These are phyloP conservation scores for Macaria liturata DNA, from an alignment of 2,888 invertebrate genomes.

Conservation along the genomic window DNA sequence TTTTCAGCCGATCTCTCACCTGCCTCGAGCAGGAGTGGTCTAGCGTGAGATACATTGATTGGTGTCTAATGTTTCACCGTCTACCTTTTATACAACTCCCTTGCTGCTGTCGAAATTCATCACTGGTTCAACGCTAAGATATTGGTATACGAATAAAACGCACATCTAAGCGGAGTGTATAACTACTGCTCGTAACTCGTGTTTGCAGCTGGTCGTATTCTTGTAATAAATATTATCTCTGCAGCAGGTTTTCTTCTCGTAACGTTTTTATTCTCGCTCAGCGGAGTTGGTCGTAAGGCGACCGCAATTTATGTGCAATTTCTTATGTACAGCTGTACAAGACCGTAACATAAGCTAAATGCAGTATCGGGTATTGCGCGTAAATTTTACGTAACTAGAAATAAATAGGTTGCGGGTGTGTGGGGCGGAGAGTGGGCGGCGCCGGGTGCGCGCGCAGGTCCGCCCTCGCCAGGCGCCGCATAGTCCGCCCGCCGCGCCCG, in stretches of 20 bases:
- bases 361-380: slow-evolving; percentile 82
- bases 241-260: slow-evolving; percentile 3
- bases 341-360: slow-evolving; percentile 71
- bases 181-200: no score
- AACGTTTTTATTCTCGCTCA: slow-evolving; percentile 30
- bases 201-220: no score
- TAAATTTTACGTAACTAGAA: slow-evolving; percentile 84
- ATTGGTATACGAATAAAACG: no score
- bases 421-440: slow-evolving; percentile 73
- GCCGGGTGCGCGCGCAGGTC: slow-evolving; percentile 69
- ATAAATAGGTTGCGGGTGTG: slow-evolving; percentile 83
- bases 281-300: slow-evolving; percentile 27
- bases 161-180: no score
- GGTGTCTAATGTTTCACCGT: slow-evolving; percentile 65
- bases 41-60: slow-evolving; percentile 68
- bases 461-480: slow-evolving; percentile 54
- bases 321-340: slow-evolving; percentile 34
- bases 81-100: slow-evolving; percentile 50
- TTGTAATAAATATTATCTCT: no score
- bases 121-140: no score
- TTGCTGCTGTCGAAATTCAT: neutral
- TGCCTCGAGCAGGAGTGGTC: slow-evolving; percentile 62
- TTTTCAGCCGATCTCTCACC: slow-evolving; percentile 74
- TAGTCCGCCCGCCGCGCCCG: slow-evolving; percentile 74
- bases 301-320: slow-evolving; percentile 40